phyloP scores from a whole-genome alignment of 2,113 vertebrate species.

The Entomyzon cyanotis region DNA sequence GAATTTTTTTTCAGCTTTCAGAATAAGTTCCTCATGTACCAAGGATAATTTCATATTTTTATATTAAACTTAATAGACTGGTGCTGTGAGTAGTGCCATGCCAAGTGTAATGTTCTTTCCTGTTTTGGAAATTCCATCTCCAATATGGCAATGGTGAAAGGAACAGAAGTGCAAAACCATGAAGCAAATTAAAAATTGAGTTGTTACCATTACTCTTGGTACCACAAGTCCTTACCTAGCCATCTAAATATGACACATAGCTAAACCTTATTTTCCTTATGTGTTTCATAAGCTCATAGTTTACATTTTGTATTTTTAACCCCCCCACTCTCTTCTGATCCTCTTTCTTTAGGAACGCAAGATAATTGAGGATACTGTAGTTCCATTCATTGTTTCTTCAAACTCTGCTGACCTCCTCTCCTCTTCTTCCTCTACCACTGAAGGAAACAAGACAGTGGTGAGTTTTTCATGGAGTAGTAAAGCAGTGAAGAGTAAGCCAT shows the following conservation, averaged over 20 bases:
- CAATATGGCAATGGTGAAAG: background rate
- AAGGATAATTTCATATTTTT: background rate
- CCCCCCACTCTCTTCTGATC: background rate
- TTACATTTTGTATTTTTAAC: background rate
- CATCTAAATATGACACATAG: background rate
- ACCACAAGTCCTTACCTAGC: background rate
- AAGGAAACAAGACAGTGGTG: constrained; percentile 68
- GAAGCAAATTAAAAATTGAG: background rate
- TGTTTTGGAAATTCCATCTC: background rate
- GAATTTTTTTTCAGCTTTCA: background rate
- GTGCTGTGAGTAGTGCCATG: background rate
- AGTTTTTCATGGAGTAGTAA: background rate
- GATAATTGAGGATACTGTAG: constrained; percentile 92
- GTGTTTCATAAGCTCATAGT: background rate
- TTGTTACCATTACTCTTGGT: background rate
- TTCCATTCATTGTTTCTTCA: constrained; percentile 85
- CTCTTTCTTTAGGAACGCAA: constrained; percentile 81
- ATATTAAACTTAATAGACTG: background rate
- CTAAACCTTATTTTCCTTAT: background rate
- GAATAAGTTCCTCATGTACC: background rate
- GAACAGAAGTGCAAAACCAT: background rate
- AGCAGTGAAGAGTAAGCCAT: background rate
- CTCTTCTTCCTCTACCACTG: constrained; percentile 65
- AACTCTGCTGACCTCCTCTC: constrained; percentile 76
- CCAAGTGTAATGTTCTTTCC: background rate